Base-by-base conservation (phyloP, 2,113 vertebrate species). In the Leptobrachium ailaonicum region DNA sequence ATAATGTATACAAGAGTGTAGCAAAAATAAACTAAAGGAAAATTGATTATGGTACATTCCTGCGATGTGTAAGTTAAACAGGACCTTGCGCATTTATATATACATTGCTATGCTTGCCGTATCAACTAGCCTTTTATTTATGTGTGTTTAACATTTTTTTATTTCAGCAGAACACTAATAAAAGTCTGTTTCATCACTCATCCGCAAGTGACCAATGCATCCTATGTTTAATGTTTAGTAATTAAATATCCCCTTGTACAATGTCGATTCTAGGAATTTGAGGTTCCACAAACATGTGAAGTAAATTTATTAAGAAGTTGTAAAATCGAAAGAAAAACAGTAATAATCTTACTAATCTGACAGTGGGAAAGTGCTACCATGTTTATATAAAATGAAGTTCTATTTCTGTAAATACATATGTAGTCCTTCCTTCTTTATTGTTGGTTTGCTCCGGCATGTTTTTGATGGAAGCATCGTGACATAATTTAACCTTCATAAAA, bases 11-110 rank as follows among this genome's bases (percentile, higher is more conserved):
- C 79, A 67, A 72, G 6, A 47, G 45, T 1, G 54, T 45, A 75
- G 11, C 43, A 74, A 75, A 81, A 81, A 81, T 75, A 81, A 81
- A 81, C 79, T 69, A 50, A 63, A 81, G 66, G 41, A 64, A 74
- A 81, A 81, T 69, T 75, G 68, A 81, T 75, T 62, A 81, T 7
- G 20, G 42, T 14, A 66, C 54, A 69, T 69, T 81, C 71, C 42
- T 47, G 42, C 66, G 68, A 81, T 62, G 72, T 81, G 72, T 75
- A 75, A 68, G 72, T 45, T 74, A 69, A 81, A 66, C 72, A 62
- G 53, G 71, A 69, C 66, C 44, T 62, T 44, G 44, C 63, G 75
- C 8, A 58, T 20, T 53, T 71, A 71, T 41, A 73, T 41, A 73
- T 66, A 68, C 63, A 66, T 76, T 54, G 44, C 42, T 43, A 60